Evolutionary conservation across 92 coral and sea anemone genomes (phyloP).

Genomic region (Umimayanthus kanabou): DNA sequence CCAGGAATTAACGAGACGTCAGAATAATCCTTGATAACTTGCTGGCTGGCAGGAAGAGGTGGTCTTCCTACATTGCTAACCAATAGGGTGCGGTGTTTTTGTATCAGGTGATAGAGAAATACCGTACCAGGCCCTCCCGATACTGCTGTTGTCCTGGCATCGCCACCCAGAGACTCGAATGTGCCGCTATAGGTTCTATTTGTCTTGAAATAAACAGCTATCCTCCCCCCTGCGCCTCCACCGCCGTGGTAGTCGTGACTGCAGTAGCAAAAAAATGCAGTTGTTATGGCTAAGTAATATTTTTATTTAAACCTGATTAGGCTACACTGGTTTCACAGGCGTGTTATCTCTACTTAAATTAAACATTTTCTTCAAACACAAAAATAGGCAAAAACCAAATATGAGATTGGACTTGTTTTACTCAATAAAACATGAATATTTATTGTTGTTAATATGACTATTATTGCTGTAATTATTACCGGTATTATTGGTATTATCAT

Average conservation of each 20-base stretch:
- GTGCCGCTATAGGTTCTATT: slow-evolving; percentile 75
- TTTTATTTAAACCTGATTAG: too few species aligned
- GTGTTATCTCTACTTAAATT: too few species aligned
- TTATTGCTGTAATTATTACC: too few species aligned
- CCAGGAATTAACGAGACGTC: slow-evolving; percentile 66
- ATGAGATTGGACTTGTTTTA: background rate
- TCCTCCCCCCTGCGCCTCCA: slow-evolving; percentile 59
- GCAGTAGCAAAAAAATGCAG: too few species aligned
- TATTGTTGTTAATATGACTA: too few species aligned
- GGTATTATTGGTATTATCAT: too few species aligned
- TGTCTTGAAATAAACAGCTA: slow-evolving; percentile 75
- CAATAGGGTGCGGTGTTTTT: slow-evolving; percentile 71
- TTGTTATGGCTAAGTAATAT: too few species aligned
- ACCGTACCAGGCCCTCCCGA: slow-evolving; percentile 79
- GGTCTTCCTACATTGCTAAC: slow-evolving; percentile 61
- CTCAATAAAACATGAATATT: background rate
- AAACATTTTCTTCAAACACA: too few species aligned
- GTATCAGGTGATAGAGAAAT: slow-evolving; percentile 67
- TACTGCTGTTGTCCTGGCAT: slow-evolving; percentile 51
- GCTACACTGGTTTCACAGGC: too few species aligned
- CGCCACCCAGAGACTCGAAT: slow-evolving; percentile 70
- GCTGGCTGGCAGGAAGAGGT: slow-evolving; percentile 57
- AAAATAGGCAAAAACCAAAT: too few species aligned
- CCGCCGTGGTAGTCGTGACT: slow-evolving; percentile 27
- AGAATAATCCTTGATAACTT: slow-evolving; percentile 56